Conservation (phyloP, 2,797 vertebrate genomes). For the Anas georgica region DNA sequence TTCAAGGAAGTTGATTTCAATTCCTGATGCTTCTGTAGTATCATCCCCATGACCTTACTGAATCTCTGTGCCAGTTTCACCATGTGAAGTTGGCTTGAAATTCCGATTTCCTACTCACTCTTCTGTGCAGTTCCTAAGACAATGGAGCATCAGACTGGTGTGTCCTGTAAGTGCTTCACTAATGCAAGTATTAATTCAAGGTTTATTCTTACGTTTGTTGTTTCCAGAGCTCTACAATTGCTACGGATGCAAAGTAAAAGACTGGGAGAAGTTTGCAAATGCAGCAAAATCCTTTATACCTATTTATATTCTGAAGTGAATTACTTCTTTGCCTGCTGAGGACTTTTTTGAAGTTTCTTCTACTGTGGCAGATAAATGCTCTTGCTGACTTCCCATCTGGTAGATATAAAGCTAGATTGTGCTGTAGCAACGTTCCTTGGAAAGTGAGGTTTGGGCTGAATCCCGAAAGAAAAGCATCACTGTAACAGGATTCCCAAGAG, state of each 20-base stretch:
- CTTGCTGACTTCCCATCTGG: neutral
- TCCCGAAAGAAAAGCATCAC: neutral
- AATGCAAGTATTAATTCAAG: neutral
- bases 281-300: neutral
- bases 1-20: neutral
- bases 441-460: slow-evolving; percentile 1
- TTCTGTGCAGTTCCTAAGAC: neutral
- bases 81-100: neutral
- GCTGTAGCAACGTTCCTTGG: neutral
- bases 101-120: neutral
- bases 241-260: neutral
- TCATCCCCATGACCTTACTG: neutral
- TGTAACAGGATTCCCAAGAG: neutral
- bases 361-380: neutral
- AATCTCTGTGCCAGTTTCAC: neutral
- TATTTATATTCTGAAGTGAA: neutral
- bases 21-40: neutral
- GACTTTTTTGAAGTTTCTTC: neutral
- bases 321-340: neutral
- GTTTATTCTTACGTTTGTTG: neutral
- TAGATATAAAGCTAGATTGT: neutral
- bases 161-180: neutral
- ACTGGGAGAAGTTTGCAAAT: neutral
- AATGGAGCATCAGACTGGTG: neutral
- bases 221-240: neutral